Evolutionary conservation across 2,113 vertebrate species (phyloP).

Genomic region (Tursiops truncatus): DNA sequence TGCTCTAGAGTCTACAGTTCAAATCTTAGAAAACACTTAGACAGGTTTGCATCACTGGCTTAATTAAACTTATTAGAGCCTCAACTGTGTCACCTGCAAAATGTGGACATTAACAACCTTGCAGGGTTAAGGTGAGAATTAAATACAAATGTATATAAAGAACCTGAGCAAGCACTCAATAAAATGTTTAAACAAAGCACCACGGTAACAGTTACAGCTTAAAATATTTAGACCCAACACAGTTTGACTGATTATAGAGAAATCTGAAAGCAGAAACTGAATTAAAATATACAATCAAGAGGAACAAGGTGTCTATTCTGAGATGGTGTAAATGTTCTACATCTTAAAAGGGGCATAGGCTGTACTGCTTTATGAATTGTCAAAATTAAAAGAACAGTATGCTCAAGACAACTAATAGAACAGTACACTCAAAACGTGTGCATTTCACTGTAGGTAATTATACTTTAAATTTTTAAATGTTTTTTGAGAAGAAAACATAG

Average conservation of each 20-base stretch:
- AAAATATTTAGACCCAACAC: neutral
- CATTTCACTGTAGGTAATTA: neutral
- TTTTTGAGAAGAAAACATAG: neutral
- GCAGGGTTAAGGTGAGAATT: neutral
- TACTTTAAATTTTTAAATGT: neutral
- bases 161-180: neutral
- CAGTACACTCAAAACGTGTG: neutral
- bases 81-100: neutral
- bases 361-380: neutral
- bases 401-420: neutral
- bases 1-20: neutral
- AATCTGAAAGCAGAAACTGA: constrained; percentile 13
- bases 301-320: neutral
- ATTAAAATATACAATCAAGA: neutral
- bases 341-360: neutral
- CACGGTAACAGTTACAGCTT: neutral
- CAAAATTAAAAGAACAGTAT: neutral
- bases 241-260: neutral
- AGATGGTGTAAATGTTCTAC: neutral
- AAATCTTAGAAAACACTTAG: neutral
- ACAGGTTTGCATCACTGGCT: neutral
- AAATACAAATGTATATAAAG: neutral
- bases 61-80: neutral
- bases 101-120: neutral
- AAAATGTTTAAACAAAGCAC: neutral